These are phyloP conservation scores for Ypsolopha sequella DNA, from an alignment of 2,888 invertebrate species.

Conservation along the genomic window DNA sequence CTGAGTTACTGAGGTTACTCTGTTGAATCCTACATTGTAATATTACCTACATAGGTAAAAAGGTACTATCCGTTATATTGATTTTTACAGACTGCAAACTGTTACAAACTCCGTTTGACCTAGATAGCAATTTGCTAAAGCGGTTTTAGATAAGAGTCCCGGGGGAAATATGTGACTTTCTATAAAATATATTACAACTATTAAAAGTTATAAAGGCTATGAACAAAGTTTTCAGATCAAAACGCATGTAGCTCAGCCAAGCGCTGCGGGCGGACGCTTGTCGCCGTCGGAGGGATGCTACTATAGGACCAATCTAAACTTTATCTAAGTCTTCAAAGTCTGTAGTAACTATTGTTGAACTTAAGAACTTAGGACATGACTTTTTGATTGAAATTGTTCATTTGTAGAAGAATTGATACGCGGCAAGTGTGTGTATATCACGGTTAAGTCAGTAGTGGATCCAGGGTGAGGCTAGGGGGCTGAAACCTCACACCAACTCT, in stretches of 20 bases:
- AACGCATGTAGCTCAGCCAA: conserved; percentile 12
- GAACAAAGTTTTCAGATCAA: conserved; percentile 26
- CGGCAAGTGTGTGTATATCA: too few species aligned
- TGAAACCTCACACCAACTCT: too few species aligned
- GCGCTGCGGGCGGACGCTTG: not conserved
- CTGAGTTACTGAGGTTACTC: too few species aligned
- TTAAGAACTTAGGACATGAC: too few species aligned
- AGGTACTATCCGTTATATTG: too few species aligned
- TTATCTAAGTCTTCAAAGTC: conserved; percentile 6
- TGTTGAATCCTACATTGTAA: too few species aligned
- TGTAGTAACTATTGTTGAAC: too few species aligned
- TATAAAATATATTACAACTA: not conserved
- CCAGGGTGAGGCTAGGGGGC: too few species aligned
- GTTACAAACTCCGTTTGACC: not conserved
- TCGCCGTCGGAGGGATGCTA: not conserved
- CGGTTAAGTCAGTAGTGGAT: too few species aligned
- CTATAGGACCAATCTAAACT: conserved; percentile 31
- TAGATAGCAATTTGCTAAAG: not conserved
- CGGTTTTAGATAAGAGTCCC: not conserved
- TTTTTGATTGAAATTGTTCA: too few species aligned
- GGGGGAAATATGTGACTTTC: not conserved
- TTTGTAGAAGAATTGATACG: too few species aligned
- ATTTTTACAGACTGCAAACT: not conserved
- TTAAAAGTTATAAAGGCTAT: conserved; percentile 12
- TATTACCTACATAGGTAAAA: too few species aligned